Evolutionary conservation across 2,113 vertebrate genomes (phyloP), one percentile per base, ranked within the genome.

Genomic region (Xyliphius kryptos): DNA sequence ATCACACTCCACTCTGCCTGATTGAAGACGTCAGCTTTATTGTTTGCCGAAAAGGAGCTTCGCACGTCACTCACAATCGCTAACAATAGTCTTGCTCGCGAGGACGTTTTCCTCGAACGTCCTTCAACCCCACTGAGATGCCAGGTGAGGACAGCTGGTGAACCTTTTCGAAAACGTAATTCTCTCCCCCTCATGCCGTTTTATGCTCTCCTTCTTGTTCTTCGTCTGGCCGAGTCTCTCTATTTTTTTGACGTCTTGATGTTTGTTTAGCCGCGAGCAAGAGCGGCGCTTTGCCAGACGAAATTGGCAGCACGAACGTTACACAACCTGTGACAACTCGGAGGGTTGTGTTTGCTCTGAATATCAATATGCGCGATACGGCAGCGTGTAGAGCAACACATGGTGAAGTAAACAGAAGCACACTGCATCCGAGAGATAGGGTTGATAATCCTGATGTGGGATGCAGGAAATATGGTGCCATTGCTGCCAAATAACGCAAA

Each of bases 271-370:
- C 73, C 66, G 57, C 55, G 47, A 58, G 73, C 48, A 17, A 54
- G n/a, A n/a, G 49, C 9, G 41, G 55, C 51, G 61, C 48, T 58
- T 52, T 51, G 69, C 73, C 73, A 74, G 66, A 53, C 60, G 38
- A 56, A 61, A 74, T 66, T 74, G 73, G 69, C 73, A 74, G 69
- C 54, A 68, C 56, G 38, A 68, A 71, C 43, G 68, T 74, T 74
- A 65, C 66, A 62, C 68, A 74, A 74, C 72, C 68, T 71, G 72
- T 74, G 72, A 74, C 72, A 74, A 74, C 65, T 74, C 68, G 6
- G 52, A 61, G 72, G 72, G 69, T 65, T 51, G 56, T 74, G 69
- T 74, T 74, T 63, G 69, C 56, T 62, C 61, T 43, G 59, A 71
- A 74, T 71, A 71, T 74, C 68, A 74, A 71, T 71, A 74, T 71